Evolutionary conservation across 1,140 invertebrate species (phyloP).

Genomic region (Bathynomus jamesi): DNA sequence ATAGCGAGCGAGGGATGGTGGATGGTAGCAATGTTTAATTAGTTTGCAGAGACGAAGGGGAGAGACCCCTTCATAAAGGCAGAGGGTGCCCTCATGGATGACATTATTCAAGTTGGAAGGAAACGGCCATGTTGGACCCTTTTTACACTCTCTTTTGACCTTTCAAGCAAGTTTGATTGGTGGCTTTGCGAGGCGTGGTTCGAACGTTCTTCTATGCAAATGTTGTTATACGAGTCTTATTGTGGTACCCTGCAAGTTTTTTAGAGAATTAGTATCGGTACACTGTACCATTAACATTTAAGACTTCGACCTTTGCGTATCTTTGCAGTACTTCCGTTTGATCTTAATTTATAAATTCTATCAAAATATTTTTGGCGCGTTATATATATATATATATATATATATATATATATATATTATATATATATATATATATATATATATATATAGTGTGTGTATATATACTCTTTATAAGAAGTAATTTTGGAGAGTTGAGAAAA

Average conservation of each 20-base stretch:
- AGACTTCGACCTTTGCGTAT: no score
- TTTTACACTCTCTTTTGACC: not conserved
- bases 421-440: constrained; percentile 6
- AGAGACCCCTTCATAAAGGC: not conserved
- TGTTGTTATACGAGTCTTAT: not conserved
- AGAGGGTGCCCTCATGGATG: not conserved
- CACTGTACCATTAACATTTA: no score
- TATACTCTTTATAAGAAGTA: no score
- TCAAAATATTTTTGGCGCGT: not conserved
- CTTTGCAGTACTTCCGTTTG: not conserved
- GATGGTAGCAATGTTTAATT: not conserved
- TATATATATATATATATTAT: not conserved
- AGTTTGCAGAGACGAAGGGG: not conserved
- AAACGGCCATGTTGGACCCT: not conserved
- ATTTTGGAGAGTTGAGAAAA: not conserved
- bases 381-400: not conserved
- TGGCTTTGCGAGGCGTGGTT: not conserved
- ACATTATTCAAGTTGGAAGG: not conserved
- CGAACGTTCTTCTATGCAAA: not conserved
- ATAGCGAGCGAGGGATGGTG: not conserved
- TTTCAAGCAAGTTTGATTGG: not conserved
- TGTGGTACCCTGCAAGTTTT: not conserved
- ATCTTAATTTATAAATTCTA: not conserved
- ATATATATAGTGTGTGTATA: constrained; percentile 1
- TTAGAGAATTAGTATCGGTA: no score